phyloP scores from a whole-genome alignment of 2,797 vertebrate species.

The Coracias cyanogaster region DNA sequence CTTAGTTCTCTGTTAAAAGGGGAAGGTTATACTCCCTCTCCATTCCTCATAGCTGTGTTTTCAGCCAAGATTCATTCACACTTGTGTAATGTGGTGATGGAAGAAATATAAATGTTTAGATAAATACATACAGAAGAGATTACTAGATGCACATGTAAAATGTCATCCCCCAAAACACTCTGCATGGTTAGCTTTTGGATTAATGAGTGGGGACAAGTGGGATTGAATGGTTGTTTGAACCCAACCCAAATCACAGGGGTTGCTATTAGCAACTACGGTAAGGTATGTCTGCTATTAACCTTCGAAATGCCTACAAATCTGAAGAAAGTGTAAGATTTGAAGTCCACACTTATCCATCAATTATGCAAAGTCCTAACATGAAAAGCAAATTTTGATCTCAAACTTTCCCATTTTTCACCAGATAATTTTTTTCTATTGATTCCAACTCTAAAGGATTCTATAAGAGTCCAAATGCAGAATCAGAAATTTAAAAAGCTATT shows the following conservation, averaged over 20 bases:
- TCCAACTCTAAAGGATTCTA: background rate
- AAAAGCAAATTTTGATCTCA: conserved; percentile 1
- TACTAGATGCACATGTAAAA: background rate
- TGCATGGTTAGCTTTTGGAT: background rate
- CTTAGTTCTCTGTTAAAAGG: background rate
- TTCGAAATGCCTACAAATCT: conserved; percentile 22
- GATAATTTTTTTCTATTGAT: background rate
- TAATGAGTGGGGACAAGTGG: conserved; percentile 14
- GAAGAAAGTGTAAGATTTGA: background rate
- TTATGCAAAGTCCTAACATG: background rate
- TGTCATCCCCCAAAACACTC: background rate
- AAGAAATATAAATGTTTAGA: conserved; percentile 46
- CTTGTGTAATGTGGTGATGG: background rate
- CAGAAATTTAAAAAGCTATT: background rate
- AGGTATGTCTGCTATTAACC: conserved; percentile 33
- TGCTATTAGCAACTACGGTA: conserved; percentile 19
- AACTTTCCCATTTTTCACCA: background rate
- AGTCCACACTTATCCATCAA: background rate
- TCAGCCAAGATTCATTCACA: conserved; percentile 36
- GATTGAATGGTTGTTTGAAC: conserved; percentile 33
- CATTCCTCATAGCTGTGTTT: background rate
- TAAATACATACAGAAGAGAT: background rate
- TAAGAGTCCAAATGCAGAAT: background rate
- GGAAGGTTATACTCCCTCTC: background rate
- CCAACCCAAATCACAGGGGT: background rate